Evolutionary conservation across 2,888 invertebrate genomes (phyloP), one percentile per base, ranked within the genome.

Genomic region (Acanthosepion pharaonis): DNA sequence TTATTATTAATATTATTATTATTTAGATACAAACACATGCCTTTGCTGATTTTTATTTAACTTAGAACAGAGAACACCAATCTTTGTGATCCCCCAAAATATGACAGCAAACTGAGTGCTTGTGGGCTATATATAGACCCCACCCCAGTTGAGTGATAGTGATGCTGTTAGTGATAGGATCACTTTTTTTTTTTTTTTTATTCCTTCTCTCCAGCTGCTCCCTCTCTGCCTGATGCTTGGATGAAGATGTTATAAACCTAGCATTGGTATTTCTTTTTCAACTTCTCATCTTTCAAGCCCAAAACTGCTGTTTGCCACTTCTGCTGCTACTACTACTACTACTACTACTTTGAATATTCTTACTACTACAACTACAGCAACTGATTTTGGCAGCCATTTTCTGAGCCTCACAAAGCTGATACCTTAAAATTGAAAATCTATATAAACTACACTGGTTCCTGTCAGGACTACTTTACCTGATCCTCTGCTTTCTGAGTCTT

Each of bases 161-260:
- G n/a, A 78, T 78, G n/a, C n/a, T 78, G 78, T 78, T 78, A 11
- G 33, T 33, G n/a, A 78, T 78, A 78, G 78, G 78, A 78, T n/a
- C n/a, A n/a, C 33, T 55, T 55, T 55, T 55, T 55, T 20, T 55
- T 55, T 15, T 55, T 55, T 55, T 5, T 55, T 4, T 55, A 4
- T n/a, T n/a, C 28, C n/a, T n/a, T 33, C n/a, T 33, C n/a, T 78
- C n/a, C 15, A 78, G n/a, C 78, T 78, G 78, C 78, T 33, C 78
- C n/a, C 78, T 78, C n/a, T n/a, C 78, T 33, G 78, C n/a, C 78
- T 78, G 78, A 78, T 78, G 78, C 78, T 78, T n/a, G n/a, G 78
- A 78, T 78, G 78, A 78, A 78, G 78, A 78, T 78, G 15, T 78
- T 78, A 8, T 64, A 64, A 78, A 78, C n/a, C n/a, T 78, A 78